A percentile compares a stretch with the other conserved stretches of the same genome.
Evolutionary conservation across 2,888 invertebrate species (phyloP).

Genomic region (Synanthedon tipuliformis): DNA sequence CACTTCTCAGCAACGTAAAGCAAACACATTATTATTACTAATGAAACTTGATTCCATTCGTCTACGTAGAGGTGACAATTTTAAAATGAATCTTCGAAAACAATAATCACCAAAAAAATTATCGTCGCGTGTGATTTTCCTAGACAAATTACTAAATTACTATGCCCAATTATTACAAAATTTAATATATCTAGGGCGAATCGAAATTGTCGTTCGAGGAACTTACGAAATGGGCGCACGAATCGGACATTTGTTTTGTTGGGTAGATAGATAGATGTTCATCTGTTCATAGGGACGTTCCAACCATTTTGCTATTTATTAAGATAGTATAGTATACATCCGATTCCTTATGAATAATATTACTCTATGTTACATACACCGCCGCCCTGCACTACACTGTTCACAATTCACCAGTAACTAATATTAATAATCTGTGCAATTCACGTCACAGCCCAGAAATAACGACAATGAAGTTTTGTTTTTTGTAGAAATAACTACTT

Average conservation of each 20-base stretch:
- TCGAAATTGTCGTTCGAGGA: constrained; percentile 58
- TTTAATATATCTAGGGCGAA: constrained; percentile 39
- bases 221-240: constrained; percentile 69
- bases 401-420: too few species aligned
- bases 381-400: too few species aligned
- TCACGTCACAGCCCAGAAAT: too few species aligned
- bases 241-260: constrained; percentile 71
- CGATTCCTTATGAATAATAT: too few species aligned
- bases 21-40: constrained; percentile 52
- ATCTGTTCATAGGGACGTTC: constrained; percentile 15
- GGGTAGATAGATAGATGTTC: constrained; percentile 22
- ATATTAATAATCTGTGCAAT: too few species aligned
- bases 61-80: constrained; percentile 42
- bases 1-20: constrained; percentile 19
- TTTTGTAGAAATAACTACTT: too few species aligned
- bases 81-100: constrained; percentile 30
- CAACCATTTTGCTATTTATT: too few species aligned
- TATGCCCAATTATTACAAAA: constrained; percentile 20
- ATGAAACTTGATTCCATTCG: constrained; percentile 67
- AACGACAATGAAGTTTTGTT: too few species aligned
- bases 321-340: too few species aligned
- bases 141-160: constrained; percentile 16
- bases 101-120: constrained; percentile 17
- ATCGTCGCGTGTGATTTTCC: constrained; percentile 9
- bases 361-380: too few species aligned